A percentile compares a stretch with the other conserved stretches of the same genome.
phyloP scores from a whole-genome alignment of 2,113 vertebrate genomes.

The Pristiophorus japonicus region DNA sequence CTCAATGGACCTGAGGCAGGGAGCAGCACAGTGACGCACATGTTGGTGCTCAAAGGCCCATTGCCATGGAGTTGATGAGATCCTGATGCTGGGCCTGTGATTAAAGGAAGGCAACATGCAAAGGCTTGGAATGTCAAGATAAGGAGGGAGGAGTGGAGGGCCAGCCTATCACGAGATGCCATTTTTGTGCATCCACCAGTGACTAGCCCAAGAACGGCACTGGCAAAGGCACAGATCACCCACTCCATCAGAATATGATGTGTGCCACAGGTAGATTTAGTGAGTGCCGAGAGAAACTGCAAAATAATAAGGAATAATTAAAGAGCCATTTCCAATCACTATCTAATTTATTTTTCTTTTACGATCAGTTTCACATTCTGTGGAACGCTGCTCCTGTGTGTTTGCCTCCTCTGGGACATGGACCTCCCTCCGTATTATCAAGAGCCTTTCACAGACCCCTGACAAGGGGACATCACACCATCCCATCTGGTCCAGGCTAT shows the following conservation, averaged over 20 bases:
- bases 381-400: neutral
- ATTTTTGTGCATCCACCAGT: neutral
- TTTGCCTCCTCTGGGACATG: neutral
- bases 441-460: neutral
- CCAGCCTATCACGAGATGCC: neutral
- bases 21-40: neutral
- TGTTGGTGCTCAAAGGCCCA: neutral
- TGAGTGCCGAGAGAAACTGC: neutral
- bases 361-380: neutral
- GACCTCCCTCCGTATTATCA: neutral
- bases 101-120: neutral
- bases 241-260: neutral
- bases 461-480: neutral
- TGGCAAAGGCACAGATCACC: neutral
- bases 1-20: neutral
- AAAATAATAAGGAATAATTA: neutral
- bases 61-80: neutral
- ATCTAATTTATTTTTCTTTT: neutral
- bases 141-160: neutral
- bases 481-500: neutral
- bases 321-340: neutral
- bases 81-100: neutral
- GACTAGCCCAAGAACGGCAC: neutral
- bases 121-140: neutral
- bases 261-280: neutral